These are phyloP conservation scores for Leptopilina syphax DNA, from an alignment of 2,888 invertebrate genomes.

Conservation along the genomic window DNA sequence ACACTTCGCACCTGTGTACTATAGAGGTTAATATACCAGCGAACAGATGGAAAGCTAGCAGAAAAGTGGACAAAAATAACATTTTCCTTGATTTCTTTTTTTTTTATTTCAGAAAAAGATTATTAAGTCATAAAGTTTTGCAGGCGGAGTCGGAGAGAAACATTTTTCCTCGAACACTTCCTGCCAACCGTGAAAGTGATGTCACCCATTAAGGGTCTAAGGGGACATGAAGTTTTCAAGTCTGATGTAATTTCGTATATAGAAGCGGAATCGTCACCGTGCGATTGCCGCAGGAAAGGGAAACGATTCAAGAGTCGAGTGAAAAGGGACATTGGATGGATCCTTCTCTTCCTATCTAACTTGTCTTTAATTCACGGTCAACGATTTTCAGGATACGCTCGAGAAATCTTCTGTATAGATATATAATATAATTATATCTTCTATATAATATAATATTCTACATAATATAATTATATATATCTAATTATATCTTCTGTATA, in stretches of 20 bases:
- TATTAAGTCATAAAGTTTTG: conserved; percentile 37
- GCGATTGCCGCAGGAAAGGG: conserved; percentile 44
- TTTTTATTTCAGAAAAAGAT: conserved; percentile 16
- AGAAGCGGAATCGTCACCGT: conserved; percentile 40
- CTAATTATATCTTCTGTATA: no score
- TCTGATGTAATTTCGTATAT: conserved; percentile 26
- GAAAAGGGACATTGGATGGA: conserved; percentile 16
- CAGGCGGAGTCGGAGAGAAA: not conserved
- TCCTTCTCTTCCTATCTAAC: not conserved
- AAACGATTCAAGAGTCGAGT: conserved; percentile 43
- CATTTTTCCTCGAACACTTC: conserved; percentile 35
- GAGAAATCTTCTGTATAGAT: not conserved
- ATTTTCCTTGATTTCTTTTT: no score
- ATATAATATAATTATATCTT: not conserved
- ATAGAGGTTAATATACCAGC: not conserved
- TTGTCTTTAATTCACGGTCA: conserved; percentile 24
- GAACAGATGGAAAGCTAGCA: conserved; percentile 12
- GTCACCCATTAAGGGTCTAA: conserved; percentile 16
- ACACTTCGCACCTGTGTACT: conserved; percentile 15
- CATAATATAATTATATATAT: no score
- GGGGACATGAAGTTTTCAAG: not conserved
- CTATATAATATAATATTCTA: no score
- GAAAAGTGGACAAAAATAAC: conserved; percentile 8
- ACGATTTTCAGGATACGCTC: conserved; percentile 33
- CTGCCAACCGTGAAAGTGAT: conserved; percentile 10